Evolutionary conservation across 2,797 vertebrate genomes (phyloP), one percentile per base, ranked within the genome.

Genomic region (Squalus acanthias): DNA sequence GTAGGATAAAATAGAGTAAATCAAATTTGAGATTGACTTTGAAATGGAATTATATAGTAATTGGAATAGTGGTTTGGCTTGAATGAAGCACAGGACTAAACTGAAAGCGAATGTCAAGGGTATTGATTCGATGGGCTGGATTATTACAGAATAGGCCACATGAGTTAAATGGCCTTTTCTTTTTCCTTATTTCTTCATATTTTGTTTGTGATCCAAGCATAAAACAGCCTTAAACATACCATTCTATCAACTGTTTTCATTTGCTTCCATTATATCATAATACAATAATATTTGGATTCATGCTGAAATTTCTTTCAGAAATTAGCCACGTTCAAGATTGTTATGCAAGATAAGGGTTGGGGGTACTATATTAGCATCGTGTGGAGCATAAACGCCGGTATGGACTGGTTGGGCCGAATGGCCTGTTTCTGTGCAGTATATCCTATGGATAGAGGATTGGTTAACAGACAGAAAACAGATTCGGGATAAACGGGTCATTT

Each of bases 21-120:
- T 92, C 89, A 92, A 92, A 92, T 92, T 65, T 92, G 17, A 92
- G 53, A 92, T 92, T 92, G 57, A 65, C 60, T 92, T 92, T 92
- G 12, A 92, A 92, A 92, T 92, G 89, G 89, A 92, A 92, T 60
- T 65, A 60, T n/a, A n/a, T n/a, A 8, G 89, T 65, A 92, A 92
- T 92, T 92, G 89, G 57, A 92, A 92, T 65, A 92, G 29, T 92
- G 60, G 57, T 92, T 92, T 13, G n/a, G 60, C 89, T n/a, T 63
- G 26, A 33, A 65, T 92, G 89, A 92, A 92, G 89, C 17, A 33
- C 33, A 65, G 89, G 2, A 92, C 89, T 20, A 65, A 65, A 65
- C n/a, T 53, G 15, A 63, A 65, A 92, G 63, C 8, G 29, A 33
- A 33, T 92, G 89, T 92, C 89, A 92, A 92, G 33, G 29, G 12